Evolutionary conservation across 1,140 invertebrate genomes (phyloP).

Genomic region (Holcopasites calliopsidis): DNA sequence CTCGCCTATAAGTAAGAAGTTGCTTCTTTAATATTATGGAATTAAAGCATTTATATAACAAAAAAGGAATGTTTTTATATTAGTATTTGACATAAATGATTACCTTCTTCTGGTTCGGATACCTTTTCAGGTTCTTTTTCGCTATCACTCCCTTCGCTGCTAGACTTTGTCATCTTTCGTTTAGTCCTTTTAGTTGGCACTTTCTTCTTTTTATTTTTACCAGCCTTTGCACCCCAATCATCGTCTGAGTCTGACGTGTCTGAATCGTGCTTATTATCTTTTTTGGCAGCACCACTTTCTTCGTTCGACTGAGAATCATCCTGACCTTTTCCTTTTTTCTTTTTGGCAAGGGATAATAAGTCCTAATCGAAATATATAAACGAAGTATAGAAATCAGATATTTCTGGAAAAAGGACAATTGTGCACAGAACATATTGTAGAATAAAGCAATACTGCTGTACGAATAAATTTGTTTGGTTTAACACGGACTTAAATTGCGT

Average conservation of each 20-base stretch:
- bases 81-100: not conserved
- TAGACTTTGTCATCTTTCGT: constrained; percentile 79
- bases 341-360: constrained; percentile 91
- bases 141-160: constrained; percentile 80
- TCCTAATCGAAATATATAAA: constrained; percentile 82
- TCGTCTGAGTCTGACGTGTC: constrained; percentile 88
- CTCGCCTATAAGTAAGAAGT: constrained; percentile 79
- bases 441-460: too few species aligned
- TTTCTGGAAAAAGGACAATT: not conserved
- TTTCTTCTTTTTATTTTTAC: constrained; percentile 83
- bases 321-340: constrained; percentile 85
- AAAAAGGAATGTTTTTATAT: constrained; percentile 6
- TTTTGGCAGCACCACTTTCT: constrained; percentile 77
- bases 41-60: constrained; percentile 25
- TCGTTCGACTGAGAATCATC: constrained; percentile 82
- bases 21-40: not conserved
- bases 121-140: constrained; percentile 81
- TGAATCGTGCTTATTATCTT: constrained; percentile 80
- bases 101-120: constrained; percentile 88
- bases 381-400: constrained; percentile 15
- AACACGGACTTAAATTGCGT: not conserved
- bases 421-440: too few species aligned
- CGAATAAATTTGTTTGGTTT: too few species aligned
- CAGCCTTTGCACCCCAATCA: constrained; percentile 84
- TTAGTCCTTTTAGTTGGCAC: constrained; percentile 71